phyloP scores from a whole-genome alignment of 1,140 invertebrate species.

The Colletes latitarsis region DNA sequence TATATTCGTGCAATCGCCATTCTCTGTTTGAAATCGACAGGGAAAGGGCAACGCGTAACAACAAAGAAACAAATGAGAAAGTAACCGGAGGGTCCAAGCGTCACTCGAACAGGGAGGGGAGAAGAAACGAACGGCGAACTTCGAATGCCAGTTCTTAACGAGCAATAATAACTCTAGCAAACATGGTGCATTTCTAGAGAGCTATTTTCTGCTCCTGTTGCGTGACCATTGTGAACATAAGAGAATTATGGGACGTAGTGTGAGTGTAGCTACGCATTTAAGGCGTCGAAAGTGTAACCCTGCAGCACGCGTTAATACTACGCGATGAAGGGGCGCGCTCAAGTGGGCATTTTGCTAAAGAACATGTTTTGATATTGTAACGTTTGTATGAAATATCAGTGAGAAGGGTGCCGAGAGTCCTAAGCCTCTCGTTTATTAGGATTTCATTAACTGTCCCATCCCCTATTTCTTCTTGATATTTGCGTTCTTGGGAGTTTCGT shows the following conservation, averaged over 20 bases:
- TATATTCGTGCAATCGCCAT: not conserved
- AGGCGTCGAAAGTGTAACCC: constrained; percentile 27
- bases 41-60: constrained; percentile 11
- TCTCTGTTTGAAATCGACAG: not conserved
- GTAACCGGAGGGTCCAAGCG: constrained; percentile 1
- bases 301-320: constrained; percentile 40
- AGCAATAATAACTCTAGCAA: constrained; percentile 64
- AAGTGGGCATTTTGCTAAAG: constrained; percentile 60
- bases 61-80: constrained; percentile 32
- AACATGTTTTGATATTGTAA: constrained; percentile 67
- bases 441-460: constrained; percentile 51
- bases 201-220: constrained; percentile 37
- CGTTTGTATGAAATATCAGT: constrained; percentile 67
- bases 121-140: constrained; percentile 26
- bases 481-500: not conserved
- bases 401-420: constrained; percentile 41
- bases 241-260: constrained; percentile 22
- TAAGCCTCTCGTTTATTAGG: constrained; percentile 57
- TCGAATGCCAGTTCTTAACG: constrained; percentile 59
- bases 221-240: constrained; percentile 25
- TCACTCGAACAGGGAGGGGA: not conserved
- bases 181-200: constrained; percentile 45
- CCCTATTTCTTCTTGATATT: constrained; percentile 15
- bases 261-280: constrained; percentile 30
- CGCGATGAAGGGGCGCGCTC: constrained; percentile 56